Conservation (phyloP, 2,797 vertebrate genomes). For the Malacoctenus gilli region DNA sequence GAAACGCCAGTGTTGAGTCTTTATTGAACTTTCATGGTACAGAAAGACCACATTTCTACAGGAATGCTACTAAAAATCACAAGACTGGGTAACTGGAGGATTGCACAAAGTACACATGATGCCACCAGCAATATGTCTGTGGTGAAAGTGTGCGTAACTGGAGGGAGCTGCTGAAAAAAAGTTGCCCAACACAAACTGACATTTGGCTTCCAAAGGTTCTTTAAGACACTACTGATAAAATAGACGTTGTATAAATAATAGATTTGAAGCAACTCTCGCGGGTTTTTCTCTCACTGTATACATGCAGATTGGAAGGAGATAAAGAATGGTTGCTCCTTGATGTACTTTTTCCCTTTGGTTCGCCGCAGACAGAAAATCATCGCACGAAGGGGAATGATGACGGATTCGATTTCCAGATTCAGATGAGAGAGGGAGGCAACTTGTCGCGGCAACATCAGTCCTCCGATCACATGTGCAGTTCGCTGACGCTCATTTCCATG, state of each 20-base stretch:
- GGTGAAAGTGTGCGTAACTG: constrained; percentile 53
- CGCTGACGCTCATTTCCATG: constrained; percentile 48
- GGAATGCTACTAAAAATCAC: constrained; percentile 78
- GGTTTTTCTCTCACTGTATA: constrained; percentile 49
- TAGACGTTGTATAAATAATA: constrained; percentile 71
- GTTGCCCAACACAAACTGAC: constrained; percentile 53
- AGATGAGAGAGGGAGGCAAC: constrained; percentile 13
- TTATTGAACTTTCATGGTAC: constrained; percentile 81
- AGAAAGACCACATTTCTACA: constrained; percentile 79
- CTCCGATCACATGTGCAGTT: constrained; percentile 46
- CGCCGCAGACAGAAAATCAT: constrained; percentile 38
- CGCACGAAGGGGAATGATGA: constrained; percentile 22
- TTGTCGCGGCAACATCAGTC: constrained; percentile 35
- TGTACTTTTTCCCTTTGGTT: constrained; percentile 51
- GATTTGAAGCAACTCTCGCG: constrained; percentile 55
- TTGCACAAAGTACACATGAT: constrained; percentile 71
- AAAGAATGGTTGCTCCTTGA: constrained; percentile 43
- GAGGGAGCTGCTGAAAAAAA: constrained; percentile 57
- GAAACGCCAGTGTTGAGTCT: constrained; percentile 77
- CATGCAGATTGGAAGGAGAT: constrained; percentile 63
- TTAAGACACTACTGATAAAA: constrained; percentile 67
- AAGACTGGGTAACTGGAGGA: constrained; percentile 71
- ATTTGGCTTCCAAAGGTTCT: constrained; percentile 55
- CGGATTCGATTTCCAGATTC: constrained; percentile 41
- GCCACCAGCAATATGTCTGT: constrained; percentile 71